Percentiles rank a stretch among this genome's conserved stretches.
These are phyloP conservation scores for Scaptomyza tumidula DNA, from an alignment of 2,888 invertebrate species.

Conservation along the genomic window DNA sequence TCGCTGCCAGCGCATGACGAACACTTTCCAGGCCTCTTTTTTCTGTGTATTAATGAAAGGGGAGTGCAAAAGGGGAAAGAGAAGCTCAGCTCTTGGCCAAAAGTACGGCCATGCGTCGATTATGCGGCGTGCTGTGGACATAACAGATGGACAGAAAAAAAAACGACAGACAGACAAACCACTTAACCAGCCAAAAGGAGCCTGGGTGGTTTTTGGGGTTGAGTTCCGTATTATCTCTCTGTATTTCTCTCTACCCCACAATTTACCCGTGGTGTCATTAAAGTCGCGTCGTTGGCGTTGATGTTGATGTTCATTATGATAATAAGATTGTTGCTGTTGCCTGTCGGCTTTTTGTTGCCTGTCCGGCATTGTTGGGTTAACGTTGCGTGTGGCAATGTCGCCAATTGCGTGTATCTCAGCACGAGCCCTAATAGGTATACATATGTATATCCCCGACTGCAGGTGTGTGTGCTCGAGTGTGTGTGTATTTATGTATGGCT, in stretches of 20 bases:
- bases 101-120: slow-evolving; percentile 52
- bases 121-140: slow-evolving; percentile 51
- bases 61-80: neutral
- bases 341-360: slow-evolving; percentile 15
- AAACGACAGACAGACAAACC: slow-evolving; percentile 20
- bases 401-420: slow-evolving; percentile 72
- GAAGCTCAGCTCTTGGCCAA: slow-evolving; percentile 17
- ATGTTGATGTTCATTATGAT: slow-evolving; percentile 73
- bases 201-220: slow-evolving; percentile 8
- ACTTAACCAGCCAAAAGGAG: slow-evolving; percentile 52
- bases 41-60: slow-evolving; percentile 61
- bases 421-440: slow-evolving; percentile 23
- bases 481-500: slow-evolving; percentile 38
- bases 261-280: slow-evolving; percentile 42
- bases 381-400: slow-evolving; percentile 76
- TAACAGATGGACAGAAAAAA: slow-evolving; percentile 14
- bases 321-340: slow-evolving; percentile 58
- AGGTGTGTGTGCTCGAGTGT: slow-evolving; percentile 10
- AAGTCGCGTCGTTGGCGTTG: slow-evolving; percentile 55
- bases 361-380: slow-evolving; percentile 61
- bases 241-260: neutral
- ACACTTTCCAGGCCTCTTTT: slow-evolving; percentile 43
- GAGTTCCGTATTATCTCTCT: slow-evolving; percentile 4
- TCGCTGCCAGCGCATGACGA: slow-evolving; percentile 47
- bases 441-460: neutral